phyloP scores from a whole-genome alignment of 2,888 invertebrate species.

The Mayetiola destructor region DNA sequence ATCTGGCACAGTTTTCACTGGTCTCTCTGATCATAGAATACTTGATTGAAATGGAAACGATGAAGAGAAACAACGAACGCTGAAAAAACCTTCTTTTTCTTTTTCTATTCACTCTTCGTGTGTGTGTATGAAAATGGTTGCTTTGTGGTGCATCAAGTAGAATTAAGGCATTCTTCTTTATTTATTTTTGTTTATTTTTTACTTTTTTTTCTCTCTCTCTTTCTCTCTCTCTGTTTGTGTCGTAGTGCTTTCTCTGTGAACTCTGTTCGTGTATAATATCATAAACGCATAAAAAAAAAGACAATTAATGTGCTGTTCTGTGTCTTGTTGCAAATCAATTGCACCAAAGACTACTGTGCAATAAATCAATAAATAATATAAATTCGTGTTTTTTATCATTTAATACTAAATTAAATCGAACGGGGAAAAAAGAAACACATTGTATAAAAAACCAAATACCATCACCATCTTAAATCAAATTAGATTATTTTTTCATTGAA shows the following conservation, averaged over 20 bases:
- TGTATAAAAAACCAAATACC: too few relatives aligned
- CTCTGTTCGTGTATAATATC: constrained; percentile 7
- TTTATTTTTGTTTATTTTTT: not conserved
- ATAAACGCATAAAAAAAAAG: not conserved
- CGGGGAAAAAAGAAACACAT: too few relatives aligned
- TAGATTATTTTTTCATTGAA: too few relatives aligned
- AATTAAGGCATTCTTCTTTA: not conserved
- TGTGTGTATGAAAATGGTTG: not conserved
- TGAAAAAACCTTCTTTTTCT: constrained; percentile 4
- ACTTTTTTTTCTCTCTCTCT: not conserved
- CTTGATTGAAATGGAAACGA: not conserved
- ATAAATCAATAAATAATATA: not conserved
- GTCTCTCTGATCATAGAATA: not conserved
- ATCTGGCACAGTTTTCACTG: too few relatives aligned
- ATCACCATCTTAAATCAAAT: too few relatives aligned
- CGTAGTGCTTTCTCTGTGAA: constrained; percentile 13
- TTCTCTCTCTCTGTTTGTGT: not conserved
- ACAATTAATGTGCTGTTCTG: not conserved
- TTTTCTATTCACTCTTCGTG: not conserved
- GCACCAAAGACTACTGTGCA: not conserved
- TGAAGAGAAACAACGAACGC: not conserved
- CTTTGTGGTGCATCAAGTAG: too few relatives aligned
- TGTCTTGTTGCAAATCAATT: too few relatives aligned
- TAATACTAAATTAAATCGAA: not conserved
- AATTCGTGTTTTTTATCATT: constrained; percentile 7